These are phyloP conservation scores for Epizoanthus stellaris DNA, from an alignment of 92 coral and sea anemone species.

Conservation along the genomic window DNA sequence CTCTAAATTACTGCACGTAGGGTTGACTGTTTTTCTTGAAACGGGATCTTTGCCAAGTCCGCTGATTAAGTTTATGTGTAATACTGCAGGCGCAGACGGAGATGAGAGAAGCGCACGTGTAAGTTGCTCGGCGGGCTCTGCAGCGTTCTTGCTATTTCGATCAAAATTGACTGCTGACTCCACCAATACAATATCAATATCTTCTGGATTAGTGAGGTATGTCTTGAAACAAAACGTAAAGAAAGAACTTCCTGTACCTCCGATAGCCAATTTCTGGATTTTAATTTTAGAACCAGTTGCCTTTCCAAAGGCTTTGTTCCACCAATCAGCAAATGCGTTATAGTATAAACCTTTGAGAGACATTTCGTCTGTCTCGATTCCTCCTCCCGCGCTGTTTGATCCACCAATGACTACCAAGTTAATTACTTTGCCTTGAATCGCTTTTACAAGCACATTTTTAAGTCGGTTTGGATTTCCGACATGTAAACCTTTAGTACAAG, in stretches of 20 bases:
- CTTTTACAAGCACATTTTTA: slow-evolving; percentile 66
- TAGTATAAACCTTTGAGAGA: slow-evolving; percentile 59
- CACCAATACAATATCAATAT: slow-evolving; percentile 74
- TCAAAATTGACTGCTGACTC: slow-evolving; percentile 78
- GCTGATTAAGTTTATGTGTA: slow-evolving; percentile 74
- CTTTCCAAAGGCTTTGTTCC: slow-evolving; percentile 65
- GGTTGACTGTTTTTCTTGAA: slow-evolving; percentile 44
- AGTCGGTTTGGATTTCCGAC: slow-evolving; percentile 33
- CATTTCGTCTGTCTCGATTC: slow-evolving; percentile 63
- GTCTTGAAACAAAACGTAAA: slow-evolving; percentile 81
- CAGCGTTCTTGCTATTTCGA: slow-evolving; percentile 49
- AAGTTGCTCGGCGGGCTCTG: slow-evolving; percentile 82
- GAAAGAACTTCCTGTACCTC: slow-evolving; percentile 83
- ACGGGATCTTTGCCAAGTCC: slow-evolving; percentile 61
- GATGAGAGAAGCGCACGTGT: slow-evolving; percentile 66
- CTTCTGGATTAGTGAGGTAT: slow-evolving; percentile 50
- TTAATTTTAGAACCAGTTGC: slow-evolving; percentile 47
- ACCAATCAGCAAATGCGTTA: slow-evolving; percentile 72
- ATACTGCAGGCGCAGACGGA: slow-evolving; percentile 72
- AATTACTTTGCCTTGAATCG: slow-evolving; percentile 55
- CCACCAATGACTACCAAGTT: slow-evolving; percentile 78
- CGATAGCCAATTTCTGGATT: slow-evolving; percentile 52
- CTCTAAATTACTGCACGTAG: slow-evolving; percentile 66
- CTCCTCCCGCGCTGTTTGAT: slow-evolving; percentile 93
- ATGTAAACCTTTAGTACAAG: slow-evolving; percentile 21